phyloP scores from a whole-genome alignment of 1,140 invertebrate species.

The Drosophila nasuta region DNA sequence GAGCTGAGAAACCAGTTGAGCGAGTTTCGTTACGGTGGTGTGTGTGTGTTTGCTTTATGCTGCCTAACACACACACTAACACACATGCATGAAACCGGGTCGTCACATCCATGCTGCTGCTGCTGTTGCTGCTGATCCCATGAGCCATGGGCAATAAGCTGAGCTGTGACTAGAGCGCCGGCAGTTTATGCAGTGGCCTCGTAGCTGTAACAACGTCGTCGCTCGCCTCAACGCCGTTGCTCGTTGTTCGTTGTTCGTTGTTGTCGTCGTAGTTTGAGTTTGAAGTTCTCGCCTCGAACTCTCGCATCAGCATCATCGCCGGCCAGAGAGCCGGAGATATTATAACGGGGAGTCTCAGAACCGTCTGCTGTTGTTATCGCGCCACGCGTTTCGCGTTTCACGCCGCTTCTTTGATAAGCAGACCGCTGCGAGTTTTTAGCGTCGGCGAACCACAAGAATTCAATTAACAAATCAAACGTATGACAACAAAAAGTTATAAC shows the following conservation, averaged over 20 bases:
- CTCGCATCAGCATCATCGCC: conserved; percentile 12
- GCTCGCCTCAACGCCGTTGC: conserved; percentile 47
- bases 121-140: conserved; percentile 31
- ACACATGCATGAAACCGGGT: conserved; percentile 35
- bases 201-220: conserved; percentile 77
- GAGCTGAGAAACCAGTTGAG: conserved; percentile 73
- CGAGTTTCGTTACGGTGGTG: conserved; percentile 45
- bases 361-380: conserved; percentile 48
- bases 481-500: background rate
- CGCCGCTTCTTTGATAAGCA: conserved; percentile 45
- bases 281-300: background rate
- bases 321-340: conserved; percentile 20
- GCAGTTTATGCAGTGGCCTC: conserved; percentile 78
- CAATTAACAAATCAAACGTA: background rate
- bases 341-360: background rate
- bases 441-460: conserved; percentile 28
- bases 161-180: conserved; percentile 57
- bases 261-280: background rate
- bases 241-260: conserved; percentile 15
- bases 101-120: conserved; percentile 49
- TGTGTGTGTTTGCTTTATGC: conserved; percentile 49
- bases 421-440: conserved; percentile 42
- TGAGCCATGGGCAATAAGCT: conserved; percentile 45
- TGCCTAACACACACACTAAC: conserved; percentile 5
- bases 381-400: conserved; percentile 51